Base-by-base conservation (phyloP, 2,797 vertebrate genomes). In the Gobio occitaniae region DNA sequence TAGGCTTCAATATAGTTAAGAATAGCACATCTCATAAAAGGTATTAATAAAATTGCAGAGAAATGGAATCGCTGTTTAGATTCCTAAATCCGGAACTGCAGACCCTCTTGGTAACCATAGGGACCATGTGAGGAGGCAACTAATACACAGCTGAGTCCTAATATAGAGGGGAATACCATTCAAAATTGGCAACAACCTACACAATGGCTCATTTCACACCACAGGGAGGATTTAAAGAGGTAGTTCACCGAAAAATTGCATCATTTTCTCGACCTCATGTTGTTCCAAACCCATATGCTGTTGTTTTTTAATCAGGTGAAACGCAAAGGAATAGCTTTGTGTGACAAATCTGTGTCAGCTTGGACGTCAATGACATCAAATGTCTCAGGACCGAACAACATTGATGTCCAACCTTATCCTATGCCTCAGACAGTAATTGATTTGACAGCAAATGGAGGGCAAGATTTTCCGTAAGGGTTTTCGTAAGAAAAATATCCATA, bases 31-130 rank as follows among this genome's bases (percentile, higher is more conserved):
- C 13, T 19, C 11, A 44, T 74, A 63, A 72, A 41, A 63, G 3
- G 15, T 56, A 66, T 41, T 44, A 48, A n/a, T 9, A 36, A 83
- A 47, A 74, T 36, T 32, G 6, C 17, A 25, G 17, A 32, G 41
- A 82, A 76, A 75, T 15, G 29, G 25, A 74, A 75, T 63, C 25
- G 17, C 36, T 75, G 25, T 38, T 19, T 59, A 48, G 77, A 86
- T 41, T 84, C 36, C 38, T 32, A 44, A 56, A 66, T 41, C n/a
- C 5, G 41, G 38, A 36, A 44, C 71, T 68, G 87, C 71, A 70
- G 82, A 52, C 68, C 63, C 75, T 88, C 47, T 29, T 16, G 54
- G 92, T 93, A 88, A 65, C 90, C 89, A 92, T 91, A 25, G 93
- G 74, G 92, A 91, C 92, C 92, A 84, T 9, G 74, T 38, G 59